Evolutionary conservation across 2,113 vertebrate genomes (phyloP).

Genomic region (Gymnocephalus cernua): DNA sequence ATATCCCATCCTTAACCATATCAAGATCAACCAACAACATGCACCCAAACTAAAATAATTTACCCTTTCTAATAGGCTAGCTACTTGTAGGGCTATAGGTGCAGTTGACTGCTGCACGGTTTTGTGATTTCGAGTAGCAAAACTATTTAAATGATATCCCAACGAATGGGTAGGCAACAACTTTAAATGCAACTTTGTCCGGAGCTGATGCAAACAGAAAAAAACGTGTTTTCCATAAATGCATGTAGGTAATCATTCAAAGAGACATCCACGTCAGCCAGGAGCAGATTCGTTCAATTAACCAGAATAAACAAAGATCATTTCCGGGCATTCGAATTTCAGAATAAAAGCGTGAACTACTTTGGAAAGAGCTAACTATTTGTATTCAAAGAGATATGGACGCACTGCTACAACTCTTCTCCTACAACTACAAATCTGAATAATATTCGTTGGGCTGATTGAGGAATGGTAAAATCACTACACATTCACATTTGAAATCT

Average conservation of each 20-base stretch:
- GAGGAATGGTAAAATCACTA: not conserved
- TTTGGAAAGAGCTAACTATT: not conserved
- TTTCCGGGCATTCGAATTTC: not conserved
- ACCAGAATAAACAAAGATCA: not conserved
- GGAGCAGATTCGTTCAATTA: not conserved
- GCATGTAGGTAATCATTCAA: not conserved
- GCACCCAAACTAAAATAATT: not conserved
- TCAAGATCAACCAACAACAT: not conserved
- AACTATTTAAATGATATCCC: not conserved
- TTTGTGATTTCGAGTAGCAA: not conserved
- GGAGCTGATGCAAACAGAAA: not conserved
- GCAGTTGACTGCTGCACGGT: not conserved
- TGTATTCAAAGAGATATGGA: not conserved
- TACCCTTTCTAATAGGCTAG: too few relatives aligned
- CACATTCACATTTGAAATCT: not conserved
- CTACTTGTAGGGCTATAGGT: too few relatives aligned
- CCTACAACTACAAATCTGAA: not conserved
- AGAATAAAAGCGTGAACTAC: conserved; percentile 25
- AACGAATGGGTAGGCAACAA: not conserved
- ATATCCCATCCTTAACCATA: not conserved
- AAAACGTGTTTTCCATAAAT: not conserved
- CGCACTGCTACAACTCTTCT: not conserved
- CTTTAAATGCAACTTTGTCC: not conserved
- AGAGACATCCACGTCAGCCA: conserved; percentile 39
- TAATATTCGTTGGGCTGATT: not conserved